Evolutionary conservation across 1,140 invertebrate species (phyloP).

Genomic region (Zaprionus vittiger): DNA sequence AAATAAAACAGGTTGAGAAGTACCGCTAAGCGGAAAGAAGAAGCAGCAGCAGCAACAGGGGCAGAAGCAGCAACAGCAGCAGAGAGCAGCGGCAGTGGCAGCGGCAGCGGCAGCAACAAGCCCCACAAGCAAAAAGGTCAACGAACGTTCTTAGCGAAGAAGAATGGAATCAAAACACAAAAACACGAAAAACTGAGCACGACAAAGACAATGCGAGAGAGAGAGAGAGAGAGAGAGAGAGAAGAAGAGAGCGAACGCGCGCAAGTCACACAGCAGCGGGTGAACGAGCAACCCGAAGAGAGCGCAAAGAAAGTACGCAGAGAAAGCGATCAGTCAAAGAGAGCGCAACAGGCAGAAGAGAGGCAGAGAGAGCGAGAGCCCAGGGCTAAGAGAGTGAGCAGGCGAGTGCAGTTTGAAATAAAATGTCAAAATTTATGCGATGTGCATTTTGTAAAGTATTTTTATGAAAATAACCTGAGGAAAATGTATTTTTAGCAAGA

Average conservation of each 20-base stretch:
- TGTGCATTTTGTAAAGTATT: conserved; percentile 70
- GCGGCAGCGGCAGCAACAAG: conserved; percentile 43
- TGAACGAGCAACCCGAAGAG: background rate
- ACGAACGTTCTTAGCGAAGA: conserved; percentile 84
- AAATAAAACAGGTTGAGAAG: conserved; percentile 83
- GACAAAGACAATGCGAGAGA: conserved; percentile 32
- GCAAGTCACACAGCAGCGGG: background rate
- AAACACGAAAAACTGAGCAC: conserved; percentile 71
- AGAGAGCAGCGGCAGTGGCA: conserved; percentile 20
- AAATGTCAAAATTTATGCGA: conserved; percentile 50
- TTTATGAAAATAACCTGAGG: conserved; percentile 54
- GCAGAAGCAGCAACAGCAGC: background rate
- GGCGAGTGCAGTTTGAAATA: conserved; percentile 10
- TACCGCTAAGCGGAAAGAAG: conserved; percentile 79
- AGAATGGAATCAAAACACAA: conserved; percentile 84
- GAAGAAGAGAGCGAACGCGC: background rate
- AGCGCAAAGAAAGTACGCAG: conserved; percentile 40
- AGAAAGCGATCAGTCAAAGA: conserved; percentile 28
- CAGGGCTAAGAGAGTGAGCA: background rate
- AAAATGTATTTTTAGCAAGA: conserved; percentile 70
- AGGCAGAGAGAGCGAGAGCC: conserved; percentile 5
- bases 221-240: conserved; percentile 13
- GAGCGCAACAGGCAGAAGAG: conserved; percentile 20
- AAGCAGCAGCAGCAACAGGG: conserved; percentile 31
- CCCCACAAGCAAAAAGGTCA: conserved; percentile 75